phyloP scores from a whole-genome alignment of 2,797 vertebrate species.

The Melanotaenia parkinsoni region DNA sequence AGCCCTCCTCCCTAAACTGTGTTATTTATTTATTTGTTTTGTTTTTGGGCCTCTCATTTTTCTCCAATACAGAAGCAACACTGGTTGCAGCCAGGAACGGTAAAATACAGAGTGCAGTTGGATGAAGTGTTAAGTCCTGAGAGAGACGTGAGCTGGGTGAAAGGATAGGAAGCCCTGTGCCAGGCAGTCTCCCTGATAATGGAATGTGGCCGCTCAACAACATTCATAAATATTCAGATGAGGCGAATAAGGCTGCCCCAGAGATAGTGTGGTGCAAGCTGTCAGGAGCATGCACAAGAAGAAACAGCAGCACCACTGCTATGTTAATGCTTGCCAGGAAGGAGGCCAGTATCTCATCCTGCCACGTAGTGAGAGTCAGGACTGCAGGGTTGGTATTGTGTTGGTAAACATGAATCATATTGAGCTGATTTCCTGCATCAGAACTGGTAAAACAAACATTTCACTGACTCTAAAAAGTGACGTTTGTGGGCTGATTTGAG shows the following conservation, averaged over 20 bases:
- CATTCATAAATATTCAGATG: constrained; percentile 80
- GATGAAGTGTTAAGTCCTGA: constrained; percentile 54
- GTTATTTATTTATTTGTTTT: constrained; percentile 13
- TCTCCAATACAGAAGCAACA: constrained; percentile 52
- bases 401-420: constrained; percentile 49
- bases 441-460: constrained; percentile 62
- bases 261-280: constrained; percentile 56
- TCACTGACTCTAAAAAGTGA: constrained; percentile 36
- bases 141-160: constrained; percentile 61
- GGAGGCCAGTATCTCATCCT: constrained; percentile 32
- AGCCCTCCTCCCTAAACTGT: background rate
- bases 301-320: constrained; percentile 27
- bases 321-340: constrained; percentile 24
- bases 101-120: constrained; percentile 58
- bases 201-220: constrained; percentile 73
- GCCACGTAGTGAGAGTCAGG: constrained; percentile 24
- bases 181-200: constrained; percentile 73
- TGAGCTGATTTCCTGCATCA: constrained; percentile 40
- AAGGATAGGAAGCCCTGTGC: constrained; percentile 58
- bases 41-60: constrained; percentile 50
- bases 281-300: constrained; percentile 37
- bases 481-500: constrained; percentile 30
- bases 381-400: constrained; percentile 38
- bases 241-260: constrained; percentile 55
- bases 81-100: constrained; percentile 36